Base-by-base conservation (phyloP, 2,888 invertebrate genomes). In the Leucoma salicis region DNA sequence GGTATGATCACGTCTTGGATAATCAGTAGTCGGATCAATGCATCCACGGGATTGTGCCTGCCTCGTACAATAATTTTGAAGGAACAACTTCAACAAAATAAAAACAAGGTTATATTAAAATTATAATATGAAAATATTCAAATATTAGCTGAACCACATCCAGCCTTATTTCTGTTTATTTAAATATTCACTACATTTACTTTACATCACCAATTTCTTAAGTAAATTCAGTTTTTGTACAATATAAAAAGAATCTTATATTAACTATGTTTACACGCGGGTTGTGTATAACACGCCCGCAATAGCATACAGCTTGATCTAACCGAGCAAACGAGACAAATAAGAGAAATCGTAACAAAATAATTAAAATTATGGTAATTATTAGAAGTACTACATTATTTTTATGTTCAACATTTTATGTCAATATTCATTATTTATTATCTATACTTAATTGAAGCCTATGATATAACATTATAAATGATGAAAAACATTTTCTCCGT, bases 51-150 rank as follows among this genome's bases (percentile, higher is more conserved):
- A 71, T 51, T 53, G 61, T 74, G 67, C 70, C 63, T 65, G 64
- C 68, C 79, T 76, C 74, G 76, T 81, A 86, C 85, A 87, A 78
- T 36, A 77, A 74, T 68, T 21, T 21, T 66, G 77, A 83, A 86
- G 87, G 82, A 86, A 85, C 77, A 86, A 82, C 70, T 78, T 84
- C 74, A 86, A 85, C 85, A 83, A 85, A 86, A 82, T 21, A 78
- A 76, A 83, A 88, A 89, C 88, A 85, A 78, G 85, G 85, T 88
- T 88, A 88, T 87, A 88, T 87, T 88, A 88, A 88, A 89, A 89
- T 89, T 85, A 89, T 86, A 88, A 88, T 88, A 89, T 88, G 88
- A 88, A 89, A 89, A 88, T 89, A 88, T 88, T 87, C 87, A 89
- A 89, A 88, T 88, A 88, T 84, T 69, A 74, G 77, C 88, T 74